A percentile compares a stretch with the other conserved stretches of the same genome.
Evolutionary conservation across 2,113 vertebrate species (phyloP).

Genomic region (Tretioscincus oriximinensis): DNA sequence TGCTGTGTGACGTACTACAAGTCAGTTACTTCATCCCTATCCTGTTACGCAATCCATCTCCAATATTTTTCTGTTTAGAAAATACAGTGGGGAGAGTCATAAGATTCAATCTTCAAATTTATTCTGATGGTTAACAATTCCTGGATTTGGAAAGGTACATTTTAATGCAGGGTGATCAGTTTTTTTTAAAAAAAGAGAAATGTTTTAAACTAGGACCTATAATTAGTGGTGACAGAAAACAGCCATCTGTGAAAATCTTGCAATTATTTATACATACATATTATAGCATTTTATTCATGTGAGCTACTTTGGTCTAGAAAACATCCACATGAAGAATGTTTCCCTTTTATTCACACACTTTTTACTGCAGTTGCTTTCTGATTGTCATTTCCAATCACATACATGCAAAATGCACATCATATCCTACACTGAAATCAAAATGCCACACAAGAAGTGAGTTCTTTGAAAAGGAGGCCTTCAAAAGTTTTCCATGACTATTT

Average conservation of each 20-base stretch:
- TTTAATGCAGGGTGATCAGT: not conserved
- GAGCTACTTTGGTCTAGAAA: not conserved
- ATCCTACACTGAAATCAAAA: not conserved
- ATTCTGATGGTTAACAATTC: not conserved
- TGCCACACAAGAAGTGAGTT: not conserved
- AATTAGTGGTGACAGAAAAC: not conserved
- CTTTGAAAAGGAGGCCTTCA: not conserved
- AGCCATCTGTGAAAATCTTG: not conserved
- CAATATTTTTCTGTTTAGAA: conserved; percentile 39
- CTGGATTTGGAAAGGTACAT: not conserved
- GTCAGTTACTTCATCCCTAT: not conserved
- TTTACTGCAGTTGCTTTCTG: not conserved
- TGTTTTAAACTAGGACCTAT: conserved; percentile 1
- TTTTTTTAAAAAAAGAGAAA: not conserved
- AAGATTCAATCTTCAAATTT: conserved; percentile 15
- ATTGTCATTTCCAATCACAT: not conserved
- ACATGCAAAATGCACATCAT: not conserved
- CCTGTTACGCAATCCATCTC: not conserved
- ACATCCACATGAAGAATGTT: not conserved
- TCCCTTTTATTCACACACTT: not conserved
- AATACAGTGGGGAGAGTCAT: conserved; percentile 40
- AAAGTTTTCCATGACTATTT: not conserved
- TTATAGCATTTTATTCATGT: conserved; percentile 28
- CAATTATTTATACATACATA: conserved; percentile 2
- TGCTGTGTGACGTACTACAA: not conserved